Conservation (phyloP, 1,140 invertebrate species). For the Matsumurasca onukii region DNA sequence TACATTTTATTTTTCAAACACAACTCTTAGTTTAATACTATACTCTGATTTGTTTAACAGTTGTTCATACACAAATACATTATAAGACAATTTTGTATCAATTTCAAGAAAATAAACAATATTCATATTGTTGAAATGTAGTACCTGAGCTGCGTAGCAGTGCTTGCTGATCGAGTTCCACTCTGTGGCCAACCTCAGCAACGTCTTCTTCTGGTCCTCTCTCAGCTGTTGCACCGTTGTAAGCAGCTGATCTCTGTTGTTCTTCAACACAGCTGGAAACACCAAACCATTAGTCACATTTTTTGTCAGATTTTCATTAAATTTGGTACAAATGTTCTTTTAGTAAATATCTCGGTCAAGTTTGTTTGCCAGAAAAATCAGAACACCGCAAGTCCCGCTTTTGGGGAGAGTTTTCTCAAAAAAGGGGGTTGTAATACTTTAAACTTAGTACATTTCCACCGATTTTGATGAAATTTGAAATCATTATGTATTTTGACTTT, state of each 20-base stretch:
- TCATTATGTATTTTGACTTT: too few relatives aligned
- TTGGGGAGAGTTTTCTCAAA: too few relatives aligned
- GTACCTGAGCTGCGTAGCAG: slow-evolving; percentile 76
- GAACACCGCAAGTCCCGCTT: too few relatives aligned
- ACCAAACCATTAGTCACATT: neutral
- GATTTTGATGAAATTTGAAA: too few relatives aligned
- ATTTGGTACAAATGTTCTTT: too few relatives aligned
- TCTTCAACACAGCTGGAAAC: slow-evolving; percentile 58
- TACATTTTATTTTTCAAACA: neutral
- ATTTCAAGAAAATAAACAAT: neutral
- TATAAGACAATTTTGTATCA: neutral
- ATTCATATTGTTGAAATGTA: neutral
- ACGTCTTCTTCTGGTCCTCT: slow-evolving; percentile 67
- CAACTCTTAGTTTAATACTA: neutral
- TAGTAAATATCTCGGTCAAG: too few relatives aligned
- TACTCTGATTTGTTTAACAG: neutral
- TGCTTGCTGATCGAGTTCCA: slow-evolving; percentile 93
- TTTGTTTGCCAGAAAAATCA: too few relatives aligned
- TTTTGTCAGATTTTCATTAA: neutral
- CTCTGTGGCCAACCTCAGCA: slow-evolving; percentile 73
- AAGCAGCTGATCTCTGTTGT: slow-evolving; percentile 56
- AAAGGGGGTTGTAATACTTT: too few relatives aligned
- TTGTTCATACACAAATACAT: neutral
- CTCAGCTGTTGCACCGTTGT: slow-evolving; percentile 68
- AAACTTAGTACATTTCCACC: too few relatives aligned